Conservation (phyloP, 2,113 vertebrate genomes). For the Bucco capensis region DNA sequence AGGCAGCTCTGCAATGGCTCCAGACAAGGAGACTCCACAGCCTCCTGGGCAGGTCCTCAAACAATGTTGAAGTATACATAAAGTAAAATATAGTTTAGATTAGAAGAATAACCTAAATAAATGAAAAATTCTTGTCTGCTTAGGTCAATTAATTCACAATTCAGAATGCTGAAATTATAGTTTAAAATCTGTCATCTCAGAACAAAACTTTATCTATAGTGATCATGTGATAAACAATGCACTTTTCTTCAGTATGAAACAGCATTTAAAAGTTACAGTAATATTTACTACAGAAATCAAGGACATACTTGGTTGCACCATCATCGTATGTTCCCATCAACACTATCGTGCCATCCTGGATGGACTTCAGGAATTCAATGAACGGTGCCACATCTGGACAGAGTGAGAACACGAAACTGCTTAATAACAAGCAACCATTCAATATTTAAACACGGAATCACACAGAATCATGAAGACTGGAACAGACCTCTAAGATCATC, state of each 20-base stretch:
- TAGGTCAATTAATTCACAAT: neutral
- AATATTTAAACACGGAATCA: too few species aligned
- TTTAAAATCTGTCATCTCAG: neutral
- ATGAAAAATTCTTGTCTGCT: neutral
- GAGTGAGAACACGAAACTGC: neutral
- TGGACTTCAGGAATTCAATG: constrained; percentile 87
- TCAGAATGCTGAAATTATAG: neutral
- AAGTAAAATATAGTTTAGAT: neutral
- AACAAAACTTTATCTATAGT: neutral
- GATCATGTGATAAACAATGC: neutral
- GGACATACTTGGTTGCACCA: constrained; percentile 88
- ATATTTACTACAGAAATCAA: neutral
- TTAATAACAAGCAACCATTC: neutral
- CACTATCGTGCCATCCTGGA: constrained; percentile 88
- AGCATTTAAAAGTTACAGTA: neutral
- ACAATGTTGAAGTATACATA: neutral
- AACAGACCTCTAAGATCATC: too few species aligned
- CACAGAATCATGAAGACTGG: too few species aligned
- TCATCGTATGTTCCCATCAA: constrained; percentile 96
- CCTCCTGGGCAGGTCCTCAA: too few species aligned
- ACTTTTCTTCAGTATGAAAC: neutral
- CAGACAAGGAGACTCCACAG: too few species aligned
- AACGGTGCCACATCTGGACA: constrained; percentile 84
- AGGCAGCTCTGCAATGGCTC: too few species aligned
- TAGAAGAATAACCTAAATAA: neutral